phyloP scores from a whole-genome alignment of 2,888 invertebrate species.

The Leucoptera coffeella region DNA sequence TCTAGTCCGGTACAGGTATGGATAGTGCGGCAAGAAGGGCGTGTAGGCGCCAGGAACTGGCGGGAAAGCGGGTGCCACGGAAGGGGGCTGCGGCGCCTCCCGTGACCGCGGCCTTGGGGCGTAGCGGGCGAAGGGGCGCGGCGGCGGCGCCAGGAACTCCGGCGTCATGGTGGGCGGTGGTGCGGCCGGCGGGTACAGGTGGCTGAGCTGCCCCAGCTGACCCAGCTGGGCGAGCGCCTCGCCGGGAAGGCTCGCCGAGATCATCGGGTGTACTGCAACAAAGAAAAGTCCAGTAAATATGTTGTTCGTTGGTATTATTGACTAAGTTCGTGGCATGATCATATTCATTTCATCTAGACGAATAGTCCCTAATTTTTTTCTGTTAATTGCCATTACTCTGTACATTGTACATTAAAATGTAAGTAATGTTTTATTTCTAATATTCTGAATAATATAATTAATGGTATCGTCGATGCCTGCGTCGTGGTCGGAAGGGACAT shows the following conservation, averaged over 20 bases:
- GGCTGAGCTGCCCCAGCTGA: conserved; percentile 52
- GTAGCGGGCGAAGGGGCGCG: conserved; percentile 55
- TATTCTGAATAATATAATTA: too few relatives aligned
- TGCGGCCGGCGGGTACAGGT: conserved; percentile 50
- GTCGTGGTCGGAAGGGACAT: too few relatives aligned
- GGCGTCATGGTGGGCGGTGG: conserved; percentile 33
- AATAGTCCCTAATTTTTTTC: too few relatives aligned
- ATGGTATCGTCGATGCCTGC: too few relatives aligned
- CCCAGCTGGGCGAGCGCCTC: conserved; percentile 56
- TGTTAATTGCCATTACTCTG: too few relatives aligned
- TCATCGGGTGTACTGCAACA: conserved; percentile 56
- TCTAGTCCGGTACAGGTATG: conserved; percentile 37
- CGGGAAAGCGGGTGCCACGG: conserved; percentile 18
- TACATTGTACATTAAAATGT: too few relatives aligned
- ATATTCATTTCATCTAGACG: too few relatives aligned
- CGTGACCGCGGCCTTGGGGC: conserved; percentile 24
- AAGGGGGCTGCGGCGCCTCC: conserved; percentile 18
- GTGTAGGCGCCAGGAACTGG: conserved; percentile 28
- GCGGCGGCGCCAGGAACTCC: conserved; percentile 62
- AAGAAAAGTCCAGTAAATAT: too few relatives aligned
- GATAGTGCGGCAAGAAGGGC: conserved; percentile 37
- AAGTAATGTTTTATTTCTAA: too few relatives aligned
- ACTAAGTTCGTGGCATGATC: too few relatives aligned
- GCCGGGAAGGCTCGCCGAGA: conserved; percentile 61
- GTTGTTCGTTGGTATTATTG: too few relatives aligned